Percentiles rank a stretch among this genome's conserved stretches.
Conservation (phyloP, 2,113 vertebrate species). For the Cyanistes caeruleus region DNA sequence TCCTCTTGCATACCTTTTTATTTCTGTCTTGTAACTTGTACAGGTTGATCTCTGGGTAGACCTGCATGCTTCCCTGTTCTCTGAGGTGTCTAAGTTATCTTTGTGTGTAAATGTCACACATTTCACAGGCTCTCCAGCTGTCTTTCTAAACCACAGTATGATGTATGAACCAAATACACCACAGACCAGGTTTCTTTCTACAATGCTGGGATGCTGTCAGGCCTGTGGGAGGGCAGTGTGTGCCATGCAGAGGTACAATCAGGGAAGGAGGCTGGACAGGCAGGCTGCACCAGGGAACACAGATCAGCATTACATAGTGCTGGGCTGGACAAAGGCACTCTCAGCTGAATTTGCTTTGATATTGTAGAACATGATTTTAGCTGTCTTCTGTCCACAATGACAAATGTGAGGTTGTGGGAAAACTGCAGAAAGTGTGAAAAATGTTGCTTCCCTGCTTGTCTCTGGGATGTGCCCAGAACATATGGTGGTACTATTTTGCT, state of each 20-base stretch:
- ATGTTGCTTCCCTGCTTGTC: neutral
- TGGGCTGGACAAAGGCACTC: neutral
- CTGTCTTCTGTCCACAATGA: neutral
- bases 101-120: neutral
- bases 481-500: neutral
- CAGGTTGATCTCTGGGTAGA: neutral
- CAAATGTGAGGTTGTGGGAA: neutral
- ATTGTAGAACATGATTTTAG: neutral
- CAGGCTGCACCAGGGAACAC: neutral
- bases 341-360: neutral
- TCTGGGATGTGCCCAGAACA: neutral
- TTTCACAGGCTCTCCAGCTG: neutral
- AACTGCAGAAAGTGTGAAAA: neutral
- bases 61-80: neutral
- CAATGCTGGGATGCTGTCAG: neutral
- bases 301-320: neutral
- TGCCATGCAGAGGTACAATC: neutral
- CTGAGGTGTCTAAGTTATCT: neutral
- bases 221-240: neutral
- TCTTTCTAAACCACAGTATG: neutral
- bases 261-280: neutral
- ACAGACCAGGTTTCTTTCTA: neutral
- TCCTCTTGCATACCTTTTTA: neutral
- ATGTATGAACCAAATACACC: neutral
- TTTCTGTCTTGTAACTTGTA: neutral